phyloP scores from a whole-genome alignment of 2,797 vertebrate genomes.

The Danio choprae region DNA sequence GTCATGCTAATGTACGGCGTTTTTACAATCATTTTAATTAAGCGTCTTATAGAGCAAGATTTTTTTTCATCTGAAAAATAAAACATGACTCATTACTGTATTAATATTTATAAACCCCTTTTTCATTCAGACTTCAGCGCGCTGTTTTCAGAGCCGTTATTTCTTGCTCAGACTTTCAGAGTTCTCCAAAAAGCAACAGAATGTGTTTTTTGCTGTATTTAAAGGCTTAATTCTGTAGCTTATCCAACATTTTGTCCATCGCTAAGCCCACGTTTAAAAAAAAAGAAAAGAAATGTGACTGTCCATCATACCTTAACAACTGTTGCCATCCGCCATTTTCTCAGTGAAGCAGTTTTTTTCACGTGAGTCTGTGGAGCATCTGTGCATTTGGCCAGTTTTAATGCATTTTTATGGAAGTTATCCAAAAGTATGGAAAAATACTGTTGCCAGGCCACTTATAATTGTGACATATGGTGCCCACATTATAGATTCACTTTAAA shows the following conservation, averaged over 20 bases:
- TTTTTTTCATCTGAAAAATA: conserved; percentile 40
- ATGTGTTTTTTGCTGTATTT: conserved; percentile 1
- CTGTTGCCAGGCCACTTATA: neutral
- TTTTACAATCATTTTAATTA: conserved; percentile 42
- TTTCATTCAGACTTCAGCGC: conserved; percentile 15
- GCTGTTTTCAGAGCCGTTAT: conserved; percentile 13
- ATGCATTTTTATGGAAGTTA: neutral
- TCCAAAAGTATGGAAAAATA: neutral
- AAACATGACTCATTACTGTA: conserved; percentile 45
- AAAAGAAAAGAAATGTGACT: neutral
- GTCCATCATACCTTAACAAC: neutral
- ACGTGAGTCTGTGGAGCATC: conserved; percentile 4
- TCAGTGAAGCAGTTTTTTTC: neutral
- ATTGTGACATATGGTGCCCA: neutral
- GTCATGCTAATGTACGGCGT: conserved; percentile 32
- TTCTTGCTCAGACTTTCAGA: neutral
- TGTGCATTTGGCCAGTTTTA: neutral
- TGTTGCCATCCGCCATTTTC: conserved; percentile 23
- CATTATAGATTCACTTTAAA: neutral
- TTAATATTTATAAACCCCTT: conserved; percentile 37
- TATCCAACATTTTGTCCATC: neutral
- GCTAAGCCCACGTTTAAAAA: neutral
- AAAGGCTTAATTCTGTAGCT: neutral
- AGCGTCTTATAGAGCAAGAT: conserved; percentile 25
- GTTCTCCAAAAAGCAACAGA: conserved; percentile 16